These are phyloP conservation scores for Chionoecetes opilio DNA, from an alignment of 1,140 invertebrate genomes.

Conservation along the genomic window DNA sequence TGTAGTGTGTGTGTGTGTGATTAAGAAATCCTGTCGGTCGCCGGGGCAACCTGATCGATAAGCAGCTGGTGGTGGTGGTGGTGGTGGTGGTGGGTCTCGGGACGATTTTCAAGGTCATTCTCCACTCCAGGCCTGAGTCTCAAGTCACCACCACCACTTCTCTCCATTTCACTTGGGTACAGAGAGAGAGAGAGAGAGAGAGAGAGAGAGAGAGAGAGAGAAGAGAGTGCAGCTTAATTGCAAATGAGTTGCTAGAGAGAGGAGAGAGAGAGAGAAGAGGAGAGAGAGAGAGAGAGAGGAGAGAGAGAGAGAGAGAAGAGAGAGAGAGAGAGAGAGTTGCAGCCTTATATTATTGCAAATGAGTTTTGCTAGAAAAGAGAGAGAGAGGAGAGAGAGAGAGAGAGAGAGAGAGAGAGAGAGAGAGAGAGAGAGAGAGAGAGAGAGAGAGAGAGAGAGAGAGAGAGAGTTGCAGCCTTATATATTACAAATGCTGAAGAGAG, in stretches of 20 bases:
- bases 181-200: background rate
- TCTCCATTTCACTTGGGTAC: background rate
- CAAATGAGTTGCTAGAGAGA: no score
- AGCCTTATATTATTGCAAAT: no score
- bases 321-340: no score
- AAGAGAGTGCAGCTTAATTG: no score
- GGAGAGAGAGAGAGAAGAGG: conserved; percentile 4
- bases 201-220: no score
- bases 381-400: background rate
- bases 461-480: background rate
- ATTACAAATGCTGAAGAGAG: no score
- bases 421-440: conserved; percentile 23
- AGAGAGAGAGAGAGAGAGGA: conserved; percentile 9
- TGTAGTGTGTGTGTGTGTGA: background rate
- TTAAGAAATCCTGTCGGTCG: background rate
- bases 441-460: conserved; percentile 14
- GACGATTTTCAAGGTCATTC: background rate
- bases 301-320: no score
- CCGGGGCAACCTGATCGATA: background rate
- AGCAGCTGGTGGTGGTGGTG: background rate
- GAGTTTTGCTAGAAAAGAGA: no score
- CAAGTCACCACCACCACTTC: background rate
- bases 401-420: background rate
- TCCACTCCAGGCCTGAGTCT: background rate
- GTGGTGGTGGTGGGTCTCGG: background rate